Base-by-base conservation (phyloP, 2,113 vertebrate genomes). In the Noctilio leporinus region DNA sequence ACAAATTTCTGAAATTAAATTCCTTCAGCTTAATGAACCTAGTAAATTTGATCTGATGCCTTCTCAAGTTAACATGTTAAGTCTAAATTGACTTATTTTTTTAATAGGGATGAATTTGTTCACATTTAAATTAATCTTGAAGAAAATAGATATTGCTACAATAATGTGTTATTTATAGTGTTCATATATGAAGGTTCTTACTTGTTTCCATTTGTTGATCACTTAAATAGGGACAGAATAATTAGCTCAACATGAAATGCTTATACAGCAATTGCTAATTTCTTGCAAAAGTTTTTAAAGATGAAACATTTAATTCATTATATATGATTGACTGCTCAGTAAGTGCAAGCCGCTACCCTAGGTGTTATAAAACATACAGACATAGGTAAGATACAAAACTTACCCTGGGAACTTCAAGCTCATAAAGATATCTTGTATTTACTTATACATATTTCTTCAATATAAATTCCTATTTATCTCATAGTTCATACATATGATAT, bases 21-120 rank as follows among this genome's bases (percentile, higher is more conserved):
- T 99, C 98, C 97, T 97, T 97, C 98, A 97, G 98, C 97, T 98
- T 98, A 99, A 99, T 98, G 98, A 98, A 98, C 98, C 98, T 97
- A 98, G 96, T 98, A 98, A 98, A 98, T 98, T 98, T 98, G 93
- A 97, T 98, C 97, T 98, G 97, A 98, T 98, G 97, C 97, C 97
- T 98, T 98, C 94, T 94, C 94, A 98, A 98, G 98, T 98, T 98
- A 98, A 98, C 98, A 98, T 95, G 91, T 98, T 98, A 98, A 98
- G 98, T 98, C 97, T 97, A 98, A 94, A 98, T 98, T 98, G 98
- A 98, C 98, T 98, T 98, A 97, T 98, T 98, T 98, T 98, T 97
- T 91, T 97, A 96, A 97, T 97, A 98, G 84, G 91, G 92, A 98
- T 95, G 98, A 98, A 98, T 98, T 98, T 98, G 35, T 81, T 98